phyloP scores from a whole-genome alignment of 2,797 vertebrate genomes.

The Ptychobarbus kaznakovi region DNA sequence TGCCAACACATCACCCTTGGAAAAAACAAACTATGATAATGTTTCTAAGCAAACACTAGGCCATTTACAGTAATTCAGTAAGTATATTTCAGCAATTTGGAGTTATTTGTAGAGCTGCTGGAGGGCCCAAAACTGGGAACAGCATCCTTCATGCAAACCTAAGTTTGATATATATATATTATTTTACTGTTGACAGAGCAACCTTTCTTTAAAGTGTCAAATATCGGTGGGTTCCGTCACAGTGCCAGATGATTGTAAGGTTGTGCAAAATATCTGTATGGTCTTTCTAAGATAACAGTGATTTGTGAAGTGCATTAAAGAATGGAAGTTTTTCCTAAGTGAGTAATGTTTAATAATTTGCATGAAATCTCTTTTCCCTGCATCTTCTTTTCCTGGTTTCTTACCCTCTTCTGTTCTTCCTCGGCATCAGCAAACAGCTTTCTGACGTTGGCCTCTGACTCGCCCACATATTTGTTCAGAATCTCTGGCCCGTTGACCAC shows the following conservation, averaged over 20 bases:
- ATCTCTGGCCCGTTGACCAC: constrained; percentile 89
- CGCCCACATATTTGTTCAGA: constrained; percentile 89
- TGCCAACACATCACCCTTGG: constrained; percentile 24
- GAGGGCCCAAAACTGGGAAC: constrained; percentile 28
- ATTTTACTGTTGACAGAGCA: constrained; percentile 17
- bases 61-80: constrained; percentile 38
- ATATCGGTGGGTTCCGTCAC: background rate
- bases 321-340: background rate
- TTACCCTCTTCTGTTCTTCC: constrained; percentile 88
- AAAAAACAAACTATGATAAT: constrained; percentile 12
- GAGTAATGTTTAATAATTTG: constrained; percentile 18
- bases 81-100: constrained; percentile 35
- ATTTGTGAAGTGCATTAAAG: background rate
- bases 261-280: background rate
- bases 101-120: constrained; percentile 28
- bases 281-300: background rate
- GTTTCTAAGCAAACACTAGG: constrained; percentile 36
- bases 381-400: constrained; percentile 16
- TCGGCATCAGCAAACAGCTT: constrained; percentile 90
- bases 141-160: background rate
- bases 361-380: background rate
- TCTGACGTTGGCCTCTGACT: constrained; percentile 88
- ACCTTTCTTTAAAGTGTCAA: constrained; percentile 4
- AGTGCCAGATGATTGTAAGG: background rate
- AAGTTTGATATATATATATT: background rate